A percentile compares a stretch with the other conserved stretches of the same genome.
Conservation (phyloP, 2,888 invertebrate species). For the Endomychus coccineus region DNA sequence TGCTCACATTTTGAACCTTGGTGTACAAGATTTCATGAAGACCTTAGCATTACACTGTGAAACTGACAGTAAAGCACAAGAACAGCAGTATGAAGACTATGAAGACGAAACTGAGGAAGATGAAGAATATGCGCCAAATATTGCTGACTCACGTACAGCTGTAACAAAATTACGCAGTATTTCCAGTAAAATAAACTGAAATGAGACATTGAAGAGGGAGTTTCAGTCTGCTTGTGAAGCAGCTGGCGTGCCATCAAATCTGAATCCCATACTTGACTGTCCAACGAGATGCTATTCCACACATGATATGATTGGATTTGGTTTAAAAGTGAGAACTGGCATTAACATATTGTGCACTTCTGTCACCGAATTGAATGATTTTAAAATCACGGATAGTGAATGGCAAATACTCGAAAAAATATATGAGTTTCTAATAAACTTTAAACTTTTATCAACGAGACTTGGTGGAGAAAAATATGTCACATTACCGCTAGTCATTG, state of each 20-base stretch:
- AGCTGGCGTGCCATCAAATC: constrained; percentile 3
- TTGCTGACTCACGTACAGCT: neutral
- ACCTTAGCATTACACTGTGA: constrained; percentile 1
- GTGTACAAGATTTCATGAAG: constrained; percentile 21
- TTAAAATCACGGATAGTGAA: neutral
- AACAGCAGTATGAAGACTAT: constrained; percentile 1
- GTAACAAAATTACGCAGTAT: neutral
- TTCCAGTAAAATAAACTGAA: constrained; percentile 5
- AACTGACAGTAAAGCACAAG: neutral
- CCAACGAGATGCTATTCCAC: constrained; percentile 1
- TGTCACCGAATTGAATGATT: constrained; percentile 1
- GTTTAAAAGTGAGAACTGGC: constrained; percentile 1
- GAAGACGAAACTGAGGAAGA: constrained; percentile 3
- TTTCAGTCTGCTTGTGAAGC: constrained; percentile 3
- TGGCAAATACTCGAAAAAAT: constrained; percentile 5
- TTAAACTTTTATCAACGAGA: constrained; percentile 13
- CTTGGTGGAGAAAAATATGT: constrained; percentile 23
- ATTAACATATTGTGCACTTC: constrained; percentile 1
- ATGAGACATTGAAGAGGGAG: neutral
- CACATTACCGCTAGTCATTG: constrained; percentile 19
- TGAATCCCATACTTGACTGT: constrained; percentile 2
- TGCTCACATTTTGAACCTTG: constrained; percentile 27
- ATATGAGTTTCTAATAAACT: constrained; percentile 12
- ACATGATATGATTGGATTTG: constrained; percentile 1
- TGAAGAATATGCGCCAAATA: constrained; percentile 6